Evolutionary conservation across 1,140 invertebrate species (phyloP).

Genomic region (Brachionus asplanchnoidis): DNA sequence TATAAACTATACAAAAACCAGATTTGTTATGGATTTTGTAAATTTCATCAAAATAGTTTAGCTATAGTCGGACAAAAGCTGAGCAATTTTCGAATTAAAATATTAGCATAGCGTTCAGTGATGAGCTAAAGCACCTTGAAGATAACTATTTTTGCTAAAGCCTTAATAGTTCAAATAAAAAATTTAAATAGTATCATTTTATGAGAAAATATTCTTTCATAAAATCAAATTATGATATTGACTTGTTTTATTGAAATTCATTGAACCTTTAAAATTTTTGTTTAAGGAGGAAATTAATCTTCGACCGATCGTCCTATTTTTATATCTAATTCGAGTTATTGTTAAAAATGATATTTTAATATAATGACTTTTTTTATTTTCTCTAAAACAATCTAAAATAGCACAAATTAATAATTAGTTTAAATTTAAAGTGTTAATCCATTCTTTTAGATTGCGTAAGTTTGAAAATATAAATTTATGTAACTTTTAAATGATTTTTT

Average conservation of each 20-base stretch:
- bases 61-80: neutral
- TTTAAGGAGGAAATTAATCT: neutral
- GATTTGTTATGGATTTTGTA: neutral
- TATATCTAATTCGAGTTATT: neutral
- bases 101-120: neutral
- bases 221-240: neutral
- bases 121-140: neutral
- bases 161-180: neutral
- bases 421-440: neutral
- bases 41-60: neutral
- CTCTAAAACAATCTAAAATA: neutral
- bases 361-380: neutral
- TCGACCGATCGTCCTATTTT: neutral
- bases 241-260: neutral
- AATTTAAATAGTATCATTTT: neutral
- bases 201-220: neutral
- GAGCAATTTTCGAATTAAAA: neutral
- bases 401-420: neutral
- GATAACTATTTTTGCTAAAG: neutral
- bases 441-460: neutral
- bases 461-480: neutral
- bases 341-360: neutral
- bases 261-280: neutral
- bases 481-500: neutral
- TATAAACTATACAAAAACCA: neutral